Evolutionary conservation across 2,113 vertebrate genomes (phyloP), one percentile per base, ranked within the genome.

Genomic region (Probosciger aterrimus): DNA sequence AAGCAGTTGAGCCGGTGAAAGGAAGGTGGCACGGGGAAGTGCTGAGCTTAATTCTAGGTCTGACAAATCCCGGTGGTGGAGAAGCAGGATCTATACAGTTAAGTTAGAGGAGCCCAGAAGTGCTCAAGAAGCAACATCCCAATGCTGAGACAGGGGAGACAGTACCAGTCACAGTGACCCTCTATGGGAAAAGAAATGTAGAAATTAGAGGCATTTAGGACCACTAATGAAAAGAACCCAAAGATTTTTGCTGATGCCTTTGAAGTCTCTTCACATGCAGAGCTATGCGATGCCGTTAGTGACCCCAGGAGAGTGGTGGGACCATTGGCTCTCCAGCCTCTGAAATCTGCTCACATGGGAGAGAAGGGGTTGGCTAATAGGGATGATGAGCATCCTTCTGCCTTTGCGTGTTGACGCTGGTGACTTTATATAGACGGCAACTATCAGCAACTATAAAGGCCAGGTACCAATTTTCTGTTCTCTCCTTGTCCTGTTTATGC

Each of bases 251-350:
- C 31, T 49, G 46, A 9, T 82, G 39, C 30, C 18, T 64, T 53
- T 67, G 5, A 47, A 43, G 43, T 37, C 53, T 46, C 9, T 43
- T 14, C 57, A 49, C 39, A 14, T 17, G 17, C 73, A 33, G 17
- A 82, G 69, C 18, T 6, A 0, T 4, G 19, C 0, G 0, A 16
- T 63, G 55, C 37, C 0, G 0, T 6, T 27, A 15, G 86, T 4
- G 22, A 7, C 43, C 19, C 18, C 30, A 7, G 39, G 73, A 69
- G 39, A 7, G 28, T 1, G 28, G 8, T 55, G 62, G 27, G 33
- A 60, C 6, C 53, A 1, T 14, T 4, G 20, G 11, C 53, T 60
- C 55, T 57, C 7, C 33, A 12, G 47, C 28, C n/a, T 59, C 73
- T 13, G 6, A 16, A 15, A 16, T 43, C n/a, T 76, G 50, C 67